A percentile compares a stretch with the other conserved stretches of the same genome.
These are phyloP conservation scores for Andrena praecox DNA, from an alignment of 2,888 invertebrate genomes.

Conservation along the genomic window DNA sequence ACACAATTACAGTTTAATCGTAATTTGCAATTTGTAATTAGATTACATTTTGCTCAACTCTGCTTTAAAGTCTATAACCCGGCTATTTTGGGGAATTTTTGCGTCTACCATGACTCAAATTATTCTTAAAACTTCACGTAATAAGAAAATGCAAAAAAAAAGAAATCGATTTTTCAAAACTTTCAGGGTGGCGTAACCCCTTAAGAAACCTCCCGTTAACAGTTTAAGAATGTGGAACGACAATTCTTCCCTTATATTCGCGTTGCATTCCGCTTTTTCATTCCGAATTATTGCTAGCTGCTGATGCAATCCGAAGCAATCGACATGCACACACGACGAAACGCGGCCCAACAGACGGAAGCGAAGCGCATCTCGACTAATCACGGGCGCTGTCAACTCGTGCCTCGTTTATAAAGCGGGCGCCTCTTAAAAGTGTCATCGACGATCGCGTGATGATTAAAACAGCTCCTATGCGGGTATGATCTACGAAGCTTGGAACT, in stretches of 20 bases:
- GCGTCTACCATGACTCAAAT: no score
- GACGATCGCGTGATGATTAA: slow-evolving; percentile 36
- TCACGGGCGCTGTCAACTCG: slow-evolving; percentile 27
- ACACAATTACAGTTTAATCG: no score
- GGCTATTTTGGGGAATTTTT: no score
- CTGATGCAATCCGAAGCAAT: not conserved
- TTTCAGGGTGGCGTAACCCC: no score
- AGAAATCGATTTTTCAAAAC: no score
- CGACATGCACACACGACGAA: not conserved
- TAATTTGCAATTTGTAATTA: no score
- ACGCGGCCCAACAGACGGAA: not conserved
- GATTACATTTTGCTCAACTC: no score
- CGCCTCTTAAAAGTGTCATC: slow-evolving; percentile 37
- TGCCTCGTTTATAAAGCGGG: not conserved
- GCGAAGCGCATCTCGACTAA: slow-evolving; percentile 7
- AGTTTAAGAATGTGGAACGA: no score
- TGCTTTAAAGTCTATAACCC: no score
- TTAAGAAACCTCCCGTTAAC: no score
- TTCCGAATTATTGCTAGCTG: not conserved
- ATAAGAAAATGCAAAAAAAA: no score
- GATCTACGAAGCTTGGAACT: slow-evolving; percentile 11
- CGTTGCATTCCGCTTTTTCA: not conserved
- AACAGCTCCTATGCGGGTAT: slow-evolving; percentile 13
- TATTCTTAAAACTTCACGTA: no score
- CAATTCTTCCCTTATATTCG: not conserved